Evolutionary conservation across 2,113 vertebrate genomes (phyloP).

Genomic region (Connochaetes taurinus): DNA sequence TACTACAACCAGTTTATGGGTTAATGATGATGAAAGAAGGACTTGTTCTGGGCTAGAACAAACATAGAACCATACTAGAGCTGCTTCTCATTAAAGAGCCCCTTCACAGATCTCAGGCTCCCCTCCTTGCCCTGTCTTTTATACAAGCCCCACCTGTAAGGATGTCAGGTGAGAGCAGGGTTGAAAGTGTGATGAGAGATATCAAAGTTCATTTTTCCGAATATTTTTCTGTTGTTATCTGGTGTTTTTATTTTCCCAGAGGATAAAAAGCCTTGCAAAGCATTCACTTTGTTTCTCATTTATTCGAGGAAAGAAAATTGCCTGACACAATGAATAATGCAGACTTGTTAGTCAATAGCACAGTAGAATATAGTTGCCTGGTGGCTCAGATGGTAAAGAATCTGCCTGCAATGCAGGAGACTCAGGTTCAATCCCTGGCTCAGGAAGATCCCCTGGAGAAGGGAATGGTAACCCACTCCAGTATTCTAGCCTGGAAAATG

Average conservation of each 20-base stretch:
- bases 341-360: neutral
- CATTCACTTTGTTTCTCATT: conserved; percentile 14
- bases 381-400: neutral
- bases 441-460: neutral
- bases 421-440: neutral
- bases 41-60: conserved; percentile 13
- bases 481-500: neutral
- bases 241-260: conserved; percentile 13
- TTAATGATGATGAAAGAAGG: conserved; percentile 54
- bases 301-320: conserved; percentile 26
- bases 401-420: neutral
- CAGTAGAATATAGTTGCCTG: neutral
- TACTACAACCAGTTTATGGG: conserved; percentile 30
- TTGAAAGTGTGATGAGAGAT: neutral
- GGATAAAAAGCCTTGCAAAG: neutral
- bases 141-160: neutral
- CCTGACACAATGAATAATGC: neutral
- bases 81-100: conserved; percentile 31
- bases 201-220: neutral
- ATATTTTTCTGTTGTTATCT: neutral
- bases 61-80: conserved; percentile 20
- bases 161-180: neutral
- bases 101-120: neutral
- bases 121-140: neutral
- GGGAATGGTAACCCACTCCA: neutral